Percentiles rank a stretch among this genome's conserved stretches.
Evolutionary conservation across 2,888 invertebrate genomes (phyloP).

Genomic region (Tenodera sinensis): DNA sequence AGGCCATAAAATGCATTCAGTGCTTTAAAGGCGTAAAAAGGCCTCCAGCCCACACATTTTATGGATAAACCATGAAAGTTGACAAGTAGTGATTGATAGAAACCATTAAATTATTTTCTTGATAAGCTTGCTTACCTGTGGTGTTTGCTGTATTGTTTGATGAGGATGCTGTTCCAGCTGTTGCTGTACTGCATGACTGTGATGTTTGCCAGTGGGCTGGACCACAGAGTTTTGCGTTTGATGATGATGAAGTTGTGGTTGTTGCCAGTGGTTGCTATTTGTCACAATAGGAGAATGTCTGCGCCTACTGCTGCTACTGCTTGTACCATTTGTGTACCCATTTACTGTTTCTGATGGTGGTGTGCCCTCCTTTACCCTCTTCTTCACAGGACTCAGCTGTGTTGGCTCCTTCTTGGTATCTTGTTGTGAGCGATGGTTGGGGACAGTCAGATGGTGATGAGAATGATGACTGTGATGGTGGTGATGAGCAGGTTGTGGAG

Average conservation of each 20-base stretch:
- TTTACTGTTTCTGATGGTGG: constrained; percentile 57
- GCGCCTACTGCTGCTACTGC: constrained; percentile 22
- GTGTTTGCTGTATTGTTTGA: constrained; percentile 39
- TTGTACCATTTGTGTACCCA: background rate
- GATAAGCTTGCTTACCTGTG: constrained; percentile 32
- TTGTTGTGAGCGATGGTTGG: constrained; percentile 45
- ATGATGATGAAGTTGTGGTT: constrained; percentile 9
- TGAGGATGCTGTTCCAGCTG: constrained; percentile 37
- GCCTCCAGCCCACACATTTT: too few relatives aligned
- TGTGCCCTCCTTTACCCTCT: constrained; percentile 92
- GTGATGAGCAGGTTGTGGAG: constrained; percentile 47
- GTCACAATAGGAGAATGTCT: constrained; percentile 22
- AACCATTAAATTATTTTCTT: too few relatives aligned
- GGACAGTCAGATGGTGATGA: constrained; percentile 54
- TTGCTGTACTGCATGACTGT: constrained; percentile 49
- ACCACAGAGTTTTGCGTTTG: constrained; percentile 51
- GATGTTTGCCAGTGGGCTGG: constrained; percentile 69
- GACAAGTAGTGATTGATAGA: too few relatives aligned
- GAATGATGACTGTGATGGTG: constrained; percentile 41
- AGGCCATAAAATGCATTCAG: too few relatives aligned
- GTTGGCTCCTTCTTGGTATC: constrained; percentile 67
- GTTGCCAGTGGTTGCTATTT: constrained; percentile 19
- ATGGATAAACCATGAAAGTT: too few relatives aligned
- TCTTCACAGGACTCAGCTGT: constrained; percentile 94
- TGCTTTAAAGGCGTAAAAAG: too few relatives aligned